Evolutionary conservation across 2,888 invertebrate species (phyloP).

Genomic region (Patella ulyssiponensis): DNA sequence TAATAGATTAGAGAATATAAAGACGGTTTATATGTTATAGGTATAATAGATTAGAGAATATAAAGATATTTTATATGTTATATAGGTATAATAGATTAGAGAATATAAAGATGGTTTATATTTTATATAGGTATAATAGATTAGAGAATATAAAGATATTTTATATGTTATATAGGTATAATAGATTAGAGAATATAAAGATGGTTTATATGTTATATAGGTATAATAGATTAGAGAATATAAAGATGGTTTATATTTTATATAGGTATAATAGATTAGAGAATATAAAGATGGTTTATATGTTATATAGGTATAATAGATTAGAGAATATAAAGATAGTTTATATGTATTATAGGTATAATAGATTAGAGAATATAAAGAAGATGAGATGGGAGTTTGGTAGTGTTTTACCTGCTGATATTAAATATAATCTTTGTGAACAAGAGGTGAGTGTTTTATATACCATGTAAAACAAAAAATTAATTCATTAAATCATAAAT

Average conservation of each 20-base stretch:
- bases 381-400: constrained; percentile 97
- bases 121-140: no score
- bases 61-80: background rate
- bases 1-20: constrained; percentile 85
- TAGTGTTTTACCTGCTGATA: constrained; percentile 88
- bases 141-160: no score
- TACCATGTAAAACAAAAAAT: background rate
- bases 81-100: constrained; percentile 82
- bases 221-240: no score
- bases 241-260: background rate
- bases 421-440: constrained; percentile 84
- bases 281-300: constrained; percentile 81
- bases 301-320: no score
- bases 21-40: constrained; percentile 78
- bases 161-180: constrained; percentile 58
- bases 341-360: constrained; percentile 76
- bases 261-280: constrained; percentile 83
- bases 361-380: constrained; percentile 84
- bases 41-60: no score
- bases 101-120: constrained; percentile 81
- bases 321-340: no score
- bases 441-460: constrained; percentile 77
- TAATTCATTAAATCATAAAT: no score
- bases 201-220: constrained; percentile 74
- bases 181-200: constrained; percentile 84